phyloP scores from a whole-genome alignment of 1,140 invertebrate species.

The Heliconius nattereri region DNA sequence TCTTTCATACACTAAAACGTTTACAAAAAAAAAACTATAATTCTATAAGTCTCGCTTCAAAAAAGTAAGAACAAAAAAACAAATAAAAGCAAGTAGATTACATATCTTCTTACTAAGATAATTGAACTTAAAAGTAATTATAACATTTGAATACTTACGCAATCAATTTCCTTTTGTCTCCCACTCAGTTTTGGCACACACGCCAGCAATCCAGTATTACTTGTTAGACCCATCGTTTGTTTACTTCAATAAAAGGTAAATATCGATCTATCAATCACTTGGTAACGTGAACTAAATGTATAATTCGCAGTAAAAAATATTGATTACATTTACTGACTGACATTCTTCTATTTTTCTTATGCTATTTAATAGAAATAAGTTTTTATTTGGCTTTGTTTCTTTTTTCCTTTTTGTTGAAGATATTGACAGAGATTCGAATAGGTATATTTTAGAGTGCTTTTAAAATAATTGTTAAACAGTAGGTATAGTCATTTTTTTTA shows the following conservation, averaged over 20 bases:
- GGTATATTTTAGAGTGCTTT: too few relatives aligned
- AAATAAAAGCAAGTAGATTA: background rate
- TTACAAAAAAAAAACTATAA: too few relatives aligned
- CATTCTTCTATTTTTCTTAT: background rate
- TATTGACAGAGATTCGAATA: background rate
- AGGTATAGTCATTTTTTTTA: too few relatives aligned
- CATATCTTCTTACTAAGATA: background rate
- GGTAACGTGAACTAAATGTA: slow-evolving; percentile 43
- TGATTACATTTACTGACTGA: background rate
- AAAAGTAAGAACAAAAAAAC: background rate
- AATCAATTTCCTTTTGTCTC: slow-evolving; percentile 55
- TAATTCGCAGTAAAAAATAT: background rate
- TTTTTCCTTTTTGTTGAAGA: background rate
- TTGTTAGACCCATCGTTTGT: slow-evolving; percentile 61
- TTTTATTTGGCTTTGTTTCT: background rate
- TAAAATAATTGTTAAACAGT: too few relatives aligned
- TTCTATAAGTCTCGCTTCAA: background rate
- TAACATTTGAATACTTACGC: slow-evolving; percentile 3
- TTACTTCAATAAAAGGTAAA: background rate
- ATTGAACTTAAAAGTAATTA: background rate
- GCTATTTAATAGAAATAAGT: background rate
- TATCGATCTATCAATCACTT: slow-evolving; percentile 67
- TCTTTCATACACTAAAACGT: background rate
- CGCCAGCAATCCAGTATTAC: slow-evolving; percentile 74
- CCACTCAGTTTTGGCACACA: slow-evolving; percentile 57